Base-by-base conservation (phyloP, 1,140 invertebrate genomes). In the Ceratitis capitata region DNA sequence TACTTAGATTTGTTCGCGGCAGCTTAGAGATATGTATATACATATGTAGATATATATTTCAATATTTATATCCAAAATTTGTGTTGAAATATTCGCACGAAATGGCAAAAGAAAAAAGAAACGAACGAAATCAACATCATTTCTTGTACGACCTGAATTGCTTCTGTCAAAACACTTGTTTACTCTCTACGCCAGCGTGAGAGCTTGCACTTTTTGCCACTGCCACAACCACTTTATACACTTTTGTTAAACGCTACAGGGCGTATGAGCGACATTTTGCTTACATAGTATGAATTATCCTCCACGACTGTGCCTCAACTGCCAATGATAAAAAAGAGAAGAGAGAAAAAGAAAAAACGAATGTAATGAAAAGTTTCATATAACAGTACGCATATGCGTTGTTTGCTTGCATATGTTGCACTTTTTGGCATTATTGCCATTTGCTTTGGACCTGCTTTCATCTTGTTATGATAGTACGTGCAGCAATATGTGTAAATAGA, bases 361-460 rank as follows among this genome's bases (percentile, higher is more conserved):
- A 12, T 7, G 35, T 69, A 69, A 69, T 69, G 61, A 69, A 69
- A 69, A 39, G 26, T 69, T 69, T 29, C 61, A 69, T 69, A 69
- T 35, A 69, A 69, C 61, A 69, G 29, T 32, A 69, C 29, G 61
- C 61, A 69, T 69, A 69, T 69, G 61, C 32, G 61, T 69, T 69
- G 61, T 69, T 69, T 69, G 61, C 26, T 26, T 61, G 58, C 58
- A 14, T 32, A 6, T 49, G 47, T 49, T 14, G 47, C 47, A 49
- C 51, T 53, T 53, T 53, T 12, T 53, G 4, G 9, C 16, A 14
- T 53, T 19, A n/a, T n/a, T 7, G 9, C n/a, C 3, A 19, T 53
- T 53, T 53, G 16, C n/a, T 4, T 19, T 53, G 16, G 16, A 53
- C 58, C 26, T 32, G 9, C 14, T 64, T 23, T 64, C 14, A 14